These are phyloP conservation scores for Drosophila prolongata DNA, from an alignment of 2,888 invertebrate species.

Conservation along the genomic window DNA sequence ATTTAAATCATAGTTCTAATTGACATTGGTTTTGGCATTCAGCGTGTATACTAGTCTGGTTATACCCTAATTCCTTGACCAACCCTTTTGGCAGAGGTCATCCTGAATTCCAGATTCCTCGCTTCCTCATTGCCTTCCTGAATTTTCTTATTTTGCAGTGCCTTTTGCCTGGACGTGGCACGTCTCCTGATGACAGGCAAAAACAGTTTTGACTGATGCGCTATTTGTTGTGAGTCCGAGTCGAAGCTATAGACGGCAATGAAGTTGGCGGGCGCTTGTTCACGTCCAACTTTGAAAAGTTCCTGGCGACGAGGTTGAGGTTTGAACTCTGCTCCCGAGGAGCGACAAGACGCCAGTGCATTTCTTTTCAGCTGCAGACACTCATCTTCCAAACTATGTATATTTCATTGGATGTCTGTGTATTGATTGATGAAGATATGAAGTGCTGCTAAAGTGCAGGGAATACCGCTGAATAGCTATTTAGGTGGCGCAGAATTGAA, in stretches of 20 bases:
- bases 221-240: constrained; percentile 63
- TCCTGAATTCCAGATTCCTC: constrained; percentile 16
- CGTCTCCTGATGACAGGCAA: constrained; percentile 75
- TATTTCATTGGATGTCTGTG: constrained; percentile 66
- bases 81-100: constrained; percentile 2
- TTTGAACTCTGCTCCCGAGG: constrained; percentile 52
- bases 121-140: constrained; percentile 12
- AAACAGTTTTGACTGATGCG: constrained; percentile 78
- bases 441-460: constrained; percentile 29
- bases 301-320: constrained; percentile 57
- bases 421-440: constrained; percentile 68
- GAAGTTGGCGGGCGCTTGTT: neutral
- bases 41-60: neutral
- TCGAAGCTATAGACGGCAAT: neutral
- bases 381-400: constrained; percentile 45
- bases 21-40: neutral
- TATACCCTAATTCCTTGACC: neutral
- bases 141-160: constrained; percentile 9
- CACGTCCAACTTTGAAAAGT: constrained; percentile 51
- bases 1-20: too few relatives aligned
- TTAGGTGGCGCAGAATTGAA: neutral
- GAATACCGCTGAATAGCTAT: constrained; percentile 4
- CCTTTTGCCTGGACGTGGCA: constrained; percentile 58
- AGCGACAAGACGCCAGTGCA: constrained; percentile 31
- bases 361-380: constrained; percentile 21